A percentile compares a stretch with the other conserved stretches of the same genome.
Conservation (phyloP, 1,140 invertebrate species). For the Belonocnema kinseyi region DNA sequence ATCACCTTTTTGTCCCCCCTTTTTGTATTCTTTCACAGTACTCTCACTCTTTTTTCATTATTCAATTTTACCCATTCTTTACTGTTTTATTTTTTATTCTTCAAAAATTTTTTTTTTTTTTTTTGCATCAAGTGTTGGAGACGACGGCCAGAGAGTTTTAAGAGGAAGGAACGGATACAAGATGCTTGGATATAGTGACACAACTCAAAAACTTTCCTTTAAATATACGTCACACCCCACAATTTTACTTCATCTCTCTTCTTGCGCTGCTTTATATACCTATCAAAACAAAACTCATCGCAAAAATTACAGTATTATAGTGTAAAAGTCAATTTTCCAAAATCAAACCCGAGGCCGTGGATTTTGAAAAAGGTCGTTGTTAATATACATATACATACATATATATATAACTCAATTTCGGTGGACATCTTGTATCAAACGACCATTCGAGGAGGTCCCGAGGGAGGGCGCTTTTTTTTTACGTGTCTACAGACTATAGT, state of each 20-base stretch:
- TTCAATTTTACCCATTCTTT: conserved; percentile 39
- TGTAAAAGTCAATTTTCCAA: no score
- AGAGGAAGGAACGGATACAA: conserved; percentile 67
- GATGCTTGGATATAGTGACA: conserved; percentile 60
- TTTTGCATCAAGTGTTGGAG: conserved; percentile 36
- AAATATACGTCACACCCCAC: conserved; percentile 19
- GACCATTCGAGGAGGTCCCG: conserved; percentile 51
- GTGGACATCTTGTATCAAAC: conserved; percentile 69
- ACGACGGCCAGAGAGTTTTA: conserved; percentile 35
- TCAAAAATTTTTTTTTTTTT: no score
- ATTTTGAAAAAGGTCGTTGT: no score
- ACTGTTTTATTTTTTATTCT: neutral
- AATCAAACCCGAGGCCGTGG: no score
- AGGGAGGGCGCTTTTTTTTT: neutral
- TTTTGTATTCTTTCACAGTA: conserved; percentile 17
- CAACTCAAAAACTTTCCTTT: conserved; percentile 28
- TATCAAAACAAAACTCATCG: neutral
- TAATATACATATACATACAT: no score
- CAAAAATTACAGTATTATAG: no score
- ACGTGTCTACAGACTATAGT: conserved; percentile 1
- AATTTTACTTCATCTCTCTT: conserved; percentile 25
- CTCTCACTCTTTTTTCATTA: conserved; percentile 29
- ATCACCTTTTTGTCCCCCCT: conserved; percentile 52
- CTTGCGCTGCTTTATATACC: neutral
- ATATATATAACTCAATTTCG: conserved; percentile 16